A percentile compares a stretch with the other conserved stretches of the same genome.
Conservation (phyloP, 2,888 invertebrate genomes). For the Zele albiditarsus region DNA sequence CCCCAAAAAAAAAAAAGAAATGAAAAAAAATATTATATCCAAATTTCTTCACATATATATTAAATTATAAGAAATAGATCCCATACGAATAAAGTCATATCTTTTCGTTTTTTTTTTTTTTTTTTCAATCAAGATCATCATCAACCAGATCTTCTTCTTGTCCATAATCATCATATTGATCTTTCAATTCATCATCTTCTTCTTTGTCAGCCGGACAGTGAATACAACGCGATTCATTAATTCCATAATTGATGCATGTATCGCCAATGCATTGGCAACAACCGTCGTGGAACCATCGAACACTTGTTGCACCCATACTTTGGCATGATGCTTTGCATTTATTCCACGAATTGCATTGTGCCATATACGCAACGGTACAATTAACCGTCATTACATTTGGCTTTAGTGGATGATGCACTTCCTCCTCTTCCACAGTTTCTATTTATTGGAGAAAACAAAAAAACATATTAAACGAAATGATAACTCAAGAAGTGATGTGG, state of each 20-base stretch:
- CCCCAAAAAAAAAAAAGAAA: not conserved
- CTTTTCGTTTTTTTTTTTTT: too few relatives aligned
- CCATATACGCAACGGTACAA: constrained; percentile 93
- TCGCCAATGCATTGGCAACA: constrained; percentile 95
- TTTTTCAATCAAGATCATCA: constrained; percentile 59
- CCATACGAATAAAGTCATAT: not conserved
- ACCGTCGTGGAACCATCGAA: constrained; percentile 95
- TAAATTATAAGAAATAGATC: constrained; percentile 1
- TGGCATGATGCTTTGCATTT: constrained; percentile 89
- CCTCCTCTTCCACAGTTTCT: constrained; percentile 82
- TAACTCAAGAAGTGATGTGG: too few relatives aligned
- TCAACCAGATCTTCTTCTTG: constrained; percentile 77
- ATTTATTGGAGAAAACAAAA: constrained; percentile 46
- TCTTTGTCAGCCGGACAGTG: constrained; percentile 65
- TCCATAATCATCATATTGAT: constrained; percentile 74
- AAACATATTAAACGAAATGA: constrained; percentile 12
- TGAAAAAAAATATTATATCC: constrained; percentile 10
- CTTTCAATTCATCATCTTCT: constrained; percentile 62
- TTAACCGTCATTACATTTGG: constrained; percentile 83
- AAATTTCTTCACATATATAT: constrained; percentile 4
- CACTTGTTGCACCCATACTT: constrained; percentile 88
- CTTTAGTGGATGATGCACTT: constrained; percentile 75
- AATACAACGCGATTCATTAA: constrained; percentile 85
- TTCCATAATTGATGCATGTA: constrained; percentile 91
- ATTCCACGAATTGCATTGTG: constrained; percentile 90